Evolutionary conservation across 92 coral and sea anemone species (phyloP), one percentile per base, ranked within the genome.

Genomic region (Zoanthus solanderi): DNA sequence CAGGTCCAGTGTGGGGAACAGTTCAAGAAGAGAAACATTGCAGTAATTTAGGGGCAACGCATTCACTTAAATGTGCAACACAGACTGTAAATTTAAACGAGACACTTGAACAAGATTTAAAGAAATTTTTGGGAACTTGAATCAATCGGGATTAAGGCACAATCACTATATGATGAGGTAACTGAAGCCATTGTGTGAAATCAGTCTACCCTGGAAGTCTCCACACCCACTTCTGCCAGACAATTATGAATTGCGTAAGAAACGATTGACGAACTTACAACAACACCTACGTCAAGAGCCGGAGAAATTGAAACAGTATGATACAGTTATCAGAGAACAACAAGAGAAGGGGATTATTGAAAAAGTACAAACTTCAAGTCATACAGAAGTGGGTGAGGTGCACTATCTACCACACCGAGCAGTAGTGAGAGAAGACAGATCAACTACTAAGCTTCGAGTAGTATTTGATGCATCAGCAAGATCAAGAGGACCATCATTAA

Each of bases 401-500:
- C 98, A 93, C 72, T 93, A 92, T 60, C 75, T 95, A 34, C 95
- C 96, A 14, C 95, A 95, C 57, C 92, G 82, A 15, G 92, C 90
- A 56, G 93, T 95, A 17, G 84, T 94, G 16, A 76, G 94, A 65
- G 69, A 81, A 53, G 94, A 92, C 88, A 90, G 88, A 78, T 63
- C 58, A 67, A 95, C 94, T 15, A 94, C 93, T 28, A 94, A 92
- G 78, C 56, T 94, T 5, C 87, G 94, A 18, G 77, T 92, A 50
- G 95, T 92, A 32, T 94, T 87, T 71, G 94, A 94, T 84, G 94
- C 95, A 5, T 94, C 98, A 30, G 79, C 91, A 4, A 90, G 84
- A 74, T 44, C 82, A 7, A 67, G 60, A 65, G 97, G 94, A 15
- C 91, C 91, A 7, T 90, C 89, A 31, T 91, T 94, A 47, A 94